A percentile compares a stretch with the other conserved stretches of the same genome.
Conservation (phyloP, 2,797 vertebrate genomes). For the Psittacula derbiana region DNA sequence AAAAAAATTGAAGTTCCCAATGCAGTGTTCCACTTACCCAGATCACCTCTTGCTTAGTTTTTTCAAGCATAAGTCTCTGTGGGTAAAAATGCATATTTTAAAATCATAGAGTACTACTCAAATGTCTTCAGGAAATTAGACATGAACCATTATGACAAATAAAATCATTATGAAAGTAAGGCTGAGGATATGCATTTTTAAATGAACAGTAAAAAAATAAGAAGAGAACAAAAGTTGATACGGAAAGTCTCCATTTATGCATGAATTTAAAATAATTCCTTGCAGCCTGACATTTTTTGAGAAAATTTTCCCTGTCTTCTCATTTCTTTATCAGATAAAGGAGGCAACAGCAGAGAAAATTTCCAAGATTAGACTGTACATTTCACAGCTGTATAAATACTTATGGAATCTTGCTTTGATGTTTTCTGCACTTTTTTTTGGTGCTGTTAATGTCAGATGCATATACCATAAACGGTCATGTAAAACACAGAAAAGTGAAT, state of each 20-base stretch:
- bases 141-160: neutral
- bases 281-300: neutral
- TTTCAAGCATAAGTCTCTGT: constrained; percentile 45
- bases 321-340: neutral
- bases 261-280: neutral
- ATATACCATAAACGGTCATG: neutral
- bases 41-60: neutral
- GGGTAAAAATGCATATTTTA: constrained; percentile 44
- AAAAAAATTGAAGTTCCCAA: neutral
- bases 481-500: neutral
- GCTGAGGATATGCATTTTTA: constrained; percentile 28
- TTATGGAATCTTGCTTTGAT: neutral
- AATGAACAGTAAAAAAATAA: neutral
- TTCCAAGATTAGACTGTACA: neutral
- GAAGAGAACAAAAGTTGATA: neutral
- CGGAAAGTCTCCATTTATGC: neutral
- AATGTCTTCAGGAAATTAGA: constrained; percentile 23
- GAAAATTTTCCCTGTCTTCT: neutral
- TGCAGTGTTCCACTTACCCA: neutral
- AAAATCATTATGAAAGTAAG: constrained; percentile 5
- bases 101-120: constrained; percentile 15
- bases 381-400: neutral
- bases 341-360: neutral
- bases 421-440: neutral
- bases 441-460: rapidly evolving